Percentiles rank a stretch among this genome's conserved stretches.
Evolutionary conservation across 2,113 vertebrate genomes (phyloP).

Genomic region (Rhodinocichla rosea): DNA sequence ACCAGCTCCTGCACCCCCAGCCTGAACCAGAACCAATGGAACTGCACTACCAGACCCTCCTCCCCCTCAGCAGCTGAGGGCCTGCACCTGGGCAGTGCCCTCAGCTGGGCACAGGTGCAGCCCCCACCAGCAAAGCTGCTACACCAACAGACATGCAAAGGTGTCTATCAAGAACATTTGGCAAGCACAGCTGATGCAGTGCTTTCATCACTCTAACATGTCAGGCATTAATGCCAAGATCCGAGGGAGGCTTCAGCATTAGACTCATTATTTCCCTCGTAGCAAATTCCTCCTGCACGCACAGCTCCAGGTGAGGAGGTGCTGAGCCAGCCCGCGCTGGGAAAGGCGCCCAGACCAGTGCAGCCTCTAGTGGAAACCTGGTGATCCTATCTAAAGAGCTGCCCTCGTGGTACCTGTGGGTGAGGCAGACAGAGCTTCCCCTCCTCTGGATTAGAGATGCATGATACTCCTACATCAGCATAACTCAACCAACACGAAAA

Average conservation of each 20-base stretch:
- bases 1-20: not conserved
- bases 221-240: not conserved
- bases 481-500: not conserved
- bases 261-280: not conserved
- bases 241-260: not conserved
- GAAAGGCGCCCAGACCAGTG: not conserved
- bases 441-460: not conserved
- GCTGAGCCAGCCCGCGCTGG: not conserved
- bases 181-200: fast-evolving
- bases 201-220: not conserved
- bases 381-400: not conserved
- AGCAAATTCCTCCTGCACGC: not conserved
- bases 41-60: fast-evolving
- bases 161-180: not conserved
- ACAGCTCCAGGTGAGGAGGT: not conserved
- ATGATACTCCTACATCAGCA: not conserved
- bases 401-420: not conserved
- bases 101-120: not conserved
- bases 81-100: not conserved
- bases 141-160: not conserved
- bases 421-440: not conserved
- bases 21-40: fast-evolving
- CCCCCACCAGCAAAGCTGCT: not conserved
- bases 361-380: slow-evolving; percentile 42
- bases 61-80: not conserved